Base-by-base conservation (phyloP, 2,797 vertebrate species). In the Vultur gryphus region DNA sequence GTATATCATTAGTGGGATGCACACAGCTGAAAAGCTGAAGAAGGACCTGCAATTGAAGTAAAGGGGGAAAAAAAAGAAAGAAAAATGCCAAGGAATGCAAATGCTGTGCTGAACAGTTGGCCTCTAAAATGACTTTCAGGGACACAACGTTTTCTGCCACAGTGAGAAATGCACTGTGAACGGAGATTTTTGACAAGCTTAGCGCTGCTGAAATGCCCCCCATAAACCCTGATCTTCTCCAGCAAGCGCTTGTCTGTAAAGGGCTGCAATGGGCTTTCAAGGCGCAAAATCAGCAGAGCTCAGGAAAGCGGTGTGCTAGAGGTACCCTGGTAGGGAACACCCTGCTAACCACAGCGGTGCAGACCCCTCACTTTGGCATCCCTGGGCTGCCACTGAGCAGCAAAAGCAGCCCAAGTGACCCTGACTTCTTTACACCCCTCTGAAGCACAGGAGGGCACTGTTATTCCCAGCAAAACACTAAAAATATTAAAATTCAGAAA, bases 51-150 rank as follows among this genome's bases (percentile, higher is more conserved):
- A 89, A 93, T 65, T 55, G 69, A 69, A 75, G 55, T 8, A 66
- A 85, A 85, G 2, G 10, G 29, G 28, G 10, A 0, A 9, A 62
- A 76, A 51, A 64, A n/a, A 25, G 12, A 31, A n/a, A 82, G 23
- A 31, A 87, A 82, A 95, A 91, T 88, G 88, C 76, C 46, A 39
- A 69, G 46, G 77, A 93, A 95, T 93, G 86, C 72, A 97, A 96
- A 97, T 93, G 41, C 18, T 23, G 26, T 26, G 37, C 83, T 77
- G 94, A 97, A 93, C 93, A 94, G 84, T 76, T 96, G 90, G 95
- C 33, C 43, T 91, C 67, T 80, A 31, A 93, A 93, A 94, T 43
- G 25, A 84, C 28, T 96, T 94, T 89, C 66, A 93, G 69, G 35
- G 64, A 85, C 59, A 64, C 18, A 73, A 46, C 5, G 9, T 78